A percentile compares a stretch with the other conserved stretches of the same genome.
These are phyloP conservation scores for Lota lota DNA, from an alignment of 2,113 vertebrate genomes.

Conservation along the genomic window DNA sequence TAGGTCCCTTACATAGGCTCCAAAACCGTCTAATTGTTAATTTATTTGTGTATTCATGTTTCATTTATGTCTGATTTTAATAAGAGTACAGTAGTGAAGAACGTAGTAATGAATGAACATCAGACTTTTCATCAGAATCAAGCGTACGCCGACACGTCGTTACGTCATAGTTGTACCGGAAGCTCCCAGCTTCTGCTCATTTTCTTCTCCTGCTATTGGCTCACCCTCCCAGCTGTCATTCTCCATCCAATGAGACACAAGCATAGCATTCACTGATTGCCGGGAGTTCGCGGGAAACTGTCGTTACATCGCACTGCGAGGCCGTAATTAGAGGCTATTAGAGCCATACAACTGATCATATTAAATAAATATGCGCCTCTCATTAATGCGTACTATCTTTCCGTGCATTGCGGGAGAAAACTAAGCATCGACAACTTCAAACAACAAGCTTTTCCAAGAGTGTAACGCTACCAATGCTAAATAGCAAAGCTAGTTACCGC, in stretches of 20 bases:
- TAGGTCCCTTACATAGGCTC: too few species aligned
- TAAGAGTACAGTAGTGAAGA: too few species aligned
- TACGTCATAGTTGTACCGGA: background rate
- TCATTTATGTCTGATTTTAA: too few species aligned
- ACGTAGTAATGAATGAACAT: too few species aligned
- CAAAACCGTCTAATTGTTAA: too few species aligned
- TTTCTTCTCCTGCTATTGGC: background rate
- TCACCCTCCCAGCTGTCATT: background rate
- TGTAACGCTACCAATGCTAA: conserved; percentile 30
- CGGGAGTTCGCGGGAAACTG: background rate
- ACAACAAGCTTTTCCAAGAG: background rate
- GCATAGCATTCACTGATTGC: background rate
- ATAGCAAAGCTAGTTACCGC: conserved; percentile 20
- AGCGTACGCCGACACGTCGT: too few species aligned
- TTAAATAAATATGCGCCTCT: background rate
- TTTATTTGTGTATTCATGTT: too few species aligned
- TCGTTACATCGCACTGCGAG: background rate
- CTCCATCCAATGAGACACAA: background rate
- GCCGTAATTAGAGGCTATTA: too few species aligned
- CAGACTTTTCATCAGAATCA: too few species aligned
- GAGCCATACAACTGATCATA: too few species aligned
- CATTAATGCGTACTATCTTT: background rate
- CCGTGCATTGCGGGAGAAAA: background rate
- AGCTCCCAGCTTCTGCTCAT: background rate
- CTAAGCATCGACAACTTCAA: background rate